These are phyloP conservation scores for Phorcus lineatus DNA, from an alignment of 2,888 invertebrate species.

Conservation along the genomic window DNA sequence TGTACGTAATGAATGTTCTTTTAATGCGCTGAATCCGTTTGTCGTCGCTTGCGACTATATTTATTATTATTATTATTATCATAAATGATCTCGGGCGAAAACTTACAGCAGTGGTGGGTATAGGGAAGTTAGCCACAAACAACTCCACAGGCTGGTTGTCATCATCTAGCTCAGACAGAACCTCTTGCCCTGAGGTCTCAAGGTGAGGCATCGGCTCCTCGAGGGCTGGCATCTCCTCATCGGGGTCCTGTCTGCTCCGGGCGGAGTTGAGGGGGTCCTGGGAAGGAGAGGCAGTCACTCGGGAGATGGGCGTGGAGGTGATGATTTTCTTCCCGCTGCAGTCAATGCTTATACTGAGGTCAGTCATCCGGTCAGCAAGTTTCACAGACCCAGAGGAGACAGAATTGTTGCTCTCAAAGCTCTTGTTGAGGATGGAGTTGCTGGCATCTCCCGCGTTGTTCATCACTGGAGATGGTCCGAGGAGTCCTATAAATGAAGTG, in stretches of 20 bases:
- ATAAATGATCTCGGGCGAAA: too few species aligned
- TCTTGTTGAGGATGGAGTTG: background rate
- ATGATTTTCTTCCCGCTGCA: background rate
- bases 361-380: background rate
- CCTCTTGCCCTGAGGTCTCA: background rate
- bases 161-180: background rate
- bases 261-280: background rate
- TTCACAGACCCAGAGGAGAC: background rate
- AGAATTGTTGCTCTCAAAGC: background rate
- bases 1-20: too few species aligned
- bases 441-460: background rate
- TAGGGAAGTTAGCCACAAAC: conserved; percentile 48
- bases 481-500: background rate
- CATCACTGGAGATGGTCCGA: background rate
- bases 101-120: conserved; percentile 42
- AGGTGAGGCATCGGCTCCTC: background rate
- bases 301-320: background rate
- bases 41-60: too few species aligned
- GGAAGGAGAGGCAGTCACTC: background rate
- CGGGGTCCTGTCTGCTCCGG: background rate
- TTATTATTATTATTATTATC: too few species aligned
- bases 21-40: too few species aligned
- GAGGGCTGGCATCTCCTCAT: conserved; percentile 6
- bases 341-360: conserved; percentile 9
- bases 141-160: conserved; percentile 17